Base-by-base conservation (phyloP, 2,797 vertebrate species). In the Gadopsis marmoratus region DNA sequence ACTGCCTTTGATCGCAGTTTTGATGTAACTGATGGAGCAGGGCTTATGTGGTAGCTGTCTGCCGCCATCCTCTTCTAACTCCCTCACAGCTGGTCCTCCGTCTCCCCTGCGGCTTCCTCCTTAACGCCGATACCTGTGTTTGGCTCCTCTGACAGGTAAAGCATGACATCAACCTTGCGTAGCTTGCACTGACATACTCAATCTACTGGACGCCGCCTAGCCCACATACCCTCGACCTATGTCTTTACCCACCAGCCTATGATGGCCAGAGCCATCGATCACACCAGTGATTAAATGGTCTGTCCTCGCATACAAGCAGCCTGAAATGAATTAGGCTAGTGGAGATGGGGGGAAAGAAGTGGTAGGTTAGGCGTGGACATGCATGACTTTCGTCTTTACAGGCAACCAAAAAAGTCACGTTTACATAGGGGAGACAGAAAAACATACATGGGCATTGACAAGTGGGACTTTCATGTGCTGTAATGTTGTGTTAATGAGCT, bases 161-260 rank as follows among this genome's bases (percentile, higher is more conserved):
- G 88, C 83, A 66, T 2, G 17, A 65, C 76, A 62, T 55, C 11
- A 2, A 80, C 80, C 78, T 65, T 56, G 58, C 76, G 85, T 69
- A 86, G 83, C 73, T 78, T 62, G 63, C 77, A 55, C 74, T 71
- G 37, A 66, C 63, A 48, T 72, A 64, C 65, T 76, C 82, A 48
- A 68, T 74, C 59, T 84, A 70, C 82, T 81, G 80, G 79, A 79
- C 35, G 3, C 56, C 17, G 43, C 64, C 71, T 10, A 39, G 71
- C 62, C 82, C 64, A 66, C 86, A 87, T 85, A 75, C 75, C 79
- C 70, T 78, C 51, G 8, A 65, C 82, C 58, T 55, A 56, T 63
- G 71, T 91, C 92, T 89, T 83, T 93, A 86, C 0, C 60, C 89
- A 84, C 89, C 76, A 82, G 70, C 63, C 65, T 61, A 88, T 90